Conservation (phyloP, 2,888 invertebrate species). For the Eremobia ochroleuca region DNA sequence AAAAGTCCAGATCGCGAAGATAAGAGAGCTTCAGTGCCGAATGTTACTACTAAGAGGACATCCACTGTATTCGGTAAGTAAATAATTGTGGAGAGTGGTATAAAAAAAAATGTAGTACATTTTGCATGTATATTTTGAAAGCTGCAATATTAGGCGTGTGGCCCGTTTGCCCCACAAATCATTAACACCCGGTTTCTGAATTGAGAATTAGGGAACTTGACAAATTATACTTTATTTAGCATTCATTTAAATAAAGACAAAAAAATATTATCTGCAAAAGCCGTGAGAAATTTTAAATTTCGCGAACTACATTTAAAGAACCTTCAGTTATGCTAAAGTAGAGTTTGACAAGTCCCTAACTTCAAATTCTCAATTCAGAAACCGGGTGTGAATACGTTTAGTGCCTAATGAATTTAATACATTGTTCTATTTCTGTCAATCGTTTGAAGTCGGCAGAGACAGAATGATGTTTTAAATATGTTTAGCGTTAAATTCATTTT, state of each 20-base stretch:
- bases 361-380: not conserved
- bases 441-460: not conserved
- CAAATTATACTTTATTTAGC: not conserved
- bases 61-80: constrained; percentile 95
- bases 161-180: not conserved
- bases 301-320: not conserved
- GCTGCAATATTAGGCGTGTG: not conserved
- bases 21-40: constrained; percentile 88
- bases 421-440: not conserved
- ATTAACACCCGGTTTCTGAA: not conserved
- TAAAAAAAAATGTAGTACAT: not conserved
- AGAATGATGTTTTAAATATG: not conserved
- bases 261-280: not conserved
- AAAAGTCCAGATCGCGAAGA: constrained; percentile 92
- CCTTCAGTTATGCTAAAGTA: not conserved
- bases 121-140: not conserved
- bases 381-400: not conserved
- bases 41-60: constrained; percentile 94
- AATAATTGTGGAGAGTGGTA: not conserved
- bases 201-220: not conserved
- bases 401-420: not conserved
- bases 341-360: not conserved
- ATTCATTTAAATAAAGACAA: not conserved
- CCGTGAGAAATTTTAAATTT: not conserved
- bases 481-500: not conserved